Evolutionary conservation across 2,113 vertebrate genomes (phyloP), one percentile per base, ranked within the genome.

Genomic region (Albula goreensis): DNA sequence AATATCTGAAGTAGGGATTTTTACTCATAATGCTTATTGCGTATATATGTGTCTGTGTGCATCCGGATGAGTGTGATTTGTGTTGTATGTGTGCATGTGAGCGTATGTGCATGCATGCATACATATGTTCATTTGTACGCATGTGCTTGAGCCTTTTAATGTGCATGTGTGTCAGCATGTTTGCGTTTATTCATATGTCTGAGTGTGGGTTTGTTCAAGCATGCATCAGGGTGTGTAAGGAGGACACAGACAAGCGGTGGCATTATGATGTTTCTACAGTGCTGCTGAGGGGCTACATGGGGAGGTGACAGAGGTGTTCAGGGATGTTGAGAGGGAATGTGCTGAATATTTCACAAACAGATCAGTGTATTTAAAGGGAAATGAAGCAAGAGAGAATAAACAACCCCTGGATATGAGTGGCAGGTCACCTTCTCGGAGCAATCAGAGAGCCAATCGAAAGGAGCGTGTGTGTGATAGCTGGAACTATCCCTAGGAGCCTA

Each of bases 21-120:
- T 0, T 41, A 41, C 31, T 41, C 31, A 41, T 41, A 41, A 1
- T 41, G 31, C 31, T 41, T 41, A 41, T 41, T 19, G 57, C 9
- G 83, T 77, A 15, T 81, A 78, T 82, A 5, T 48, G 78, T 80
- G 78, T 80, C 25, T 80, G 78, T 11, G 25, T 80, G 50, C 52
- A 12, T 22, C 19, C 25, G 51, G 12, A 5, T 13, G 53, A 63
- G 31, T 50, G 9, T 82, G 74, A 50, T 88, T 70, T 88, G 56
- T 88, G 49, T 31, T 9, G 17, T 2, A 3, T 50, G 19, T 19
- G 83, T 66, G 83, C 50, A 1, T 82, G 50, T 50, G 50, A 19
- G 19, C 19, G 22, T 83, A 77, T 10, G 12, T 50, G 48, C 52
- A 80, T 66, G 4, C 19, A 19, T 19, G 78, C 52, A 85, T 22